phyloP scores from a whole-genome alignment of 2,888 invertebrate species.

The Ischnura elegans region DNA sequence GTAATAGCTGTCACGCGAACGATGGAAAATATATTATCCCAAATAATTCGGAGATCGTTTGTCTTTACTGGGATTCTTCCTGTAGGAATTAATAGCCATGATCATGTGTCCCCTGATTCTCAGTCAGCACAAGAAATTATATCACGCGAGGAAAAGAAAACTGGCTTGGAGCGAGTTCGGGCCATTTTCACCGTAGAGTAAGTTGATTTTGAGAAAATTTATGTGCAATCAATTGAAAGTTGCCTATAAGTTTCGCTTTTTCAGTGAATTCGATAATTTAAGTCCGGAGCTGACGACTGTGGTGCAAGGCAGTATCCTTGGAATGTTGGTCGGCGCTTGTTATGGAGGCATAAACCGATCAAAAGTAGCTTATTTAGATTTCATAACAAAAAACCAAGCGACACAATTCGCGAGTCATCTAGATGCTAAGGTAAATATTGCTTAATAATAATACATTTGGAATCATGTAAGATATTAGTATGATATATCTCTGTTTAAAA shows the following conservation, averaged over 20 bases:
- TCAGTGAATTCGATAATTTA: conserved; percentile 83
- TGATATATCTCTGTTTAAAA: too few species aligned
- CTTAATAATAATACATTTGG: too few species aligned
- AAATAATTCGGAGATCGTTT: neutral
- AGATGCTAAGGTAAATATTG: conserved; percentile 75
- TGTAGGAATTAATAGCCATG: neutral
- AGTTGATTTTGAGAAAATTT: conserved; percentile 72
- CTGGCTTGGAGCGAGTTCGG: conserved; percentile 80
- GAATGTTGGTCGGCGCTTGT: conserved; percentile 82
- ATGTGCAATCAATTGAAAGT: conserved; percentile 71
- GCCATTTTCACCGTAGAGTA: conserved; percentile 79
- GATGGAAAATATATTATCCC: neutral
- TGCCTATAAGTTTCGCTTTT: conserved; percentile 74
- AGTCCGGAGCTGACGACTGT: conserved; percentile 83
- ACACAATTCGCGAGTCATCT: conserved; percentile 73
- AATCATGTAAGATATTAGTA: too few species aligned
- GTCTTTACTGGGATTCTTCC: neutral
- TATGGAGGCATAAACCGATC: conserved; percentile 83
- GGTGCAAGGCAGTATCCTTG: conserved; percentile 81
- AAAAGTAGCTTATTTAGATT: conserved; percentile 72
- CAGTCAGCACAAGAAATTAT: conserved; percentile 71
- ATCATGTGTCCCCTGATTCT: conserved; percentile 70
- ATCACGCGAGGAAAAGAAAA: conserved; percentile 73
- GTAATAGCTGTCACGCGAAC: neutral
- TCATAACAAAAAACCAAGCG: conserved; percentile 73